Evolutionary conservation across 2,888 invertebrate genomes (phyloP).

Genomic region (Syrphus vitripennis): DNA sequence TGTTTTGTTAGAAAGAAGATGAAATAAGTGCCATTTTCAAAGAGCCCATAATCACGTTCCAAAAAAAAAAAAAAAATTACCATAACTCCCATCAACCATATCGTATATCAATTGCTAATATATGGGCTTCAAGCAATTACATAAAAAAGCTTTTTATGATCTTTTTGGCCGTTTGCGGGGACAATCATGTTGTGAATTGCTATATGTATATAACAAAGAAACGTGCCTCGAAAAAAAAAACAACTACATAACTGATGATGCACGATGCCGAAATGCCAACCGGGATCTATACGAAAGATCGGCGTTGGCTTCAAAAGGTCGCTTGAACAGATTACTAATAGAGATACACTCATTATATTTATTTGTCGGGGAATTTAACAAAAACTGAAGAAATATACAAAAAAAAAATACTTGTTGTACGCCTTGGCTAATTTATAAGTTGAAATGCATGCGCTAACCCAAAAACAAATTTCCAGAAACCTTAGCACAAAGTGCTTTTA

Average conservation of each 20-base stretch:
- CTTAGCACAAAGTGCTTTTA: conserved; percentile 46
- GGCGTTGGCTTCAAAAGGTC: conserved; percentile 55
- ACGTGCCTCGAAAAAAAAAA: neutral
- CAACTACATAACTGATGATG: neutral
- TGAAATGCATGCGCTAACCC: conserved; percentile 51
- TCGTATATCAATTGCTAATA: conserved; percentile 24
- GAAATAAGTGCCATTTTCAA: conserved; percentile 35
- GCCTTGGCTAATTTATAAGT: conserved; percentile 47
- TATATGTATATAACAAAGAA: conserved; percentile 27
- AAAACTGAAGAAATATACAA: neutral
- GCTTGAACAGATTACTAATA: conserved; percentile 62
- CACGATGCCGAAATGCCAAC: conserved; percentile 45
- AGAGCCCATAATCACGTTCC: conserved; percentile 58
- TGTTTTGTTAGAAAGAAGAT: conserved; percentile 23
- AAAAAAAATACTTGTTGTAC: conserved; percentile 38
- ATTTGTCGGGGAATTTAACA: conserved; percentile 23
- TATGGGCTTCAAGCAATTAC: conserved; percentile 21
- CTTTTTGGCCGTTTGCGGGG: conserved; percentile 39
- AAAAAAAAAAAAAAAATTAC: conserved; percentile 23
- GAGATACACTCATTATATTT: conserved; percentile 23
- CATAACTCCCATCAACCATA: conserved; percentile 44
- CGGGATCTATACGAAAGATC: conserved; percentile 43
- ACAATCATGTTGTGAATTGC: conserved; percentile 44
- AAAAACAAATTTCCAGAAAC: conserved; percentile 15
- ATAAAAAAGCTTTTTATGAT: conserved; percentile 52